A percentile compares a stretch with the other conserved stretches of the same genome.
Evolutionary conservation across 2,113 vertebrate species (phyloP).

Genomic region (Sclerurus mexicanus): DNA sequence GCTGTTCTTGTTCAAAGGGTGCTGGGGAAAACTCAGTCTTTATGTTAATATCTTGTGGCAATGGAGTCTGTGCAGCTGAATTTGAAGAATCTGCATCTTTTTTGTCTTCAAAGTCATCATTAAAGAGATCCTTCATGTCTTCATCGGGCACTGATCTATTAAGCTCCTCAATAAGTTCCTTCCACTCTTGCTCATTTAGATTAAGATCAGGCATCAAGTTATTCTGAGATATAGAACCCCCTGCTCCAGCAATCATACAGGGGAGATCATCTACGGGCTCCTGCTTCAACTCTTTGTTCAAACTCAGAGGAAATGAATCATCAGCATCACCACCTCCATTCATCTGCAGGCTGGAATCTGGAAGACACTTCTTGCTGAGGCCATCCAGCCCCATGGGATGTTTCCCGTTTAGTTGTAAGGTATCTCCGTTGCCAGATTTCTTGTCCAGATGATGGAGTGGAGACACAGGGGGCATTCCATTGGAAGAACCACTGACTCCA

Average conservation of each 20-base stretch:
- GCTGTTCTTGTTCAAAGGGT: constrained; percentile 87
- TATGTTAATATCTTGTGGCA: constrained; percentile 83
- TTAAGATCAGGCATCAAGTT: constrained; percentile 95
- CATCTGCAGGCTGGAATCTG: constrained; percentile 68
- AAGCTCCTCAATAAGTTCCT: constrained; percentile 96
- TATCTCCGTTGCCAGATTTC: constrained; percentile 73
- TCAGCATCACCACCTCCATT: constrained; percentile 73
- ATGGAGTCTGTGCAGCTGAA: constrained; percentile 72
- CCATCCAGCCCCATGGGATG: constrained; percentile 70
- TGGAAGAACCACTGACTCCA: constrained; percentile 77
- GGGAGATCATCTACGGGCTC: constrained; percentile 92
- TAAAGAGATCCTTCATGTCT: constrained; percentile 98
- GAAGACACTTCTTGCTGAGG: constrained; percentile 74
- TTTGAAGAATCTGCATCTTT: constrained; percentile 86
- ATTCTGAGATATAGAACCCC: constrained; percentile 81
- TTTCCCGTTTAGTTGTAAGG: constrained; percentile 78
- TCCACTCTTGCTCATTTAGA: constrained; percentile 98
- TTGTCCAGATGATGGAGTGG: constrained; percentile 80
- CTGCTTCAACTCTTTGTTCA: constrained; percentile 92
- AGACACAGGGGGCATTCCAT: constrained; percentile 78
- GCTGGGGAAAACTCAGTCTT: constrained; percentile 92
- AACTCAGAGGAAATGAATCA: constrained; percentile 76
- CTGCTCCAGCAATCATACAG: constrained; percentile 85
- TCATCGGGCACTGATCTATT: constrained; percentile 92
- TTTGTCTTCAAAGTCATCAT: constrained; percentile 92